Base-by-base conservation (phyloP, 2,113 vertebrate genomes). In the Oenanthe oenanthe region DNA sequence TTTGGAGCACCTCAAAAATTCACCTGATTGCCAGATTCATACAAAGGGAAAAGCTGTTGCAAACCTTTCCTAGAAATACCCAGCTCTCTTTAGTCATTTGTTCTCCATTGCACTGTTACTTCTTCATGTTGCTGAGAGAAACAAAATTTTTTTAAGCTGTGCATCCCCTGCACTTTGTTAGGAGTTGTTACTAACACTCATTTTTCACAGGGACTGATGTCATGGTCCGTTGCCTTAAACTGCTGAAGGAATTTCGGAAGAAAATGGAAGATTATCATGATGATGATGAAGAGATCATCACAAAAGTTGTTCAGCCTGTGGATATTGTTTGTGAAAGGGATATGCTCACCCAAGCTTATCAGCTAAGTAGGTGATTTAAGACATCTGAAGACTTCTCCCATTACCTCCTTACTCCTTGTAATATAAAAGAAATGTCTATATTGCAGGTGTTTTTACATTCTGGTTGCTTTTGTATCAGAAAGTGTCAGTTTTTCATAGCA, bases 341-440 rank as follows among this genome's bases (percentile, higher is more conserved):
- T 70, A 92, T 99, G 88, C 97, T 99, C 61, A 97, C 98, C 0
- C 99, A 99, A 96, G 99, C 99, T 50, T 99, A 99, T n/a, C 97
- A 99, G 42, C 97, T 99, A 65, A 98, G 99, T 99, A 97, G 50
- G 98, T 98, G 66, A 56, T 25, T 4, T 22, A 45, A 22, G 25
- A 63, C 19, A 34, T 31, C 19, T 48, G 67, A n/a, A 78, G 80
- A 28, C 20, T 92, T 86, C 80, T 60, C n/a, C 22, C 36, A 9
- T 54, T 84, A 43, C 13, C 14, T 70, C 65, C 34, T 78, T 81
- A 40, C 7, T 81, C 38, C 8, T 67, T 78, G 9, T 47, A 15
- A 12, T 40, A 10, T 63, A 24, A 76, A 79, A 79, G 24, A 86
- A 58, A 58, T 9, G 3, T 85, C 3, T 58, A 1, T 63, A 2